Base-by-base conservation (phyloP, 2,797 vertebrate species). In the Nyctibius grandis region DNA sequence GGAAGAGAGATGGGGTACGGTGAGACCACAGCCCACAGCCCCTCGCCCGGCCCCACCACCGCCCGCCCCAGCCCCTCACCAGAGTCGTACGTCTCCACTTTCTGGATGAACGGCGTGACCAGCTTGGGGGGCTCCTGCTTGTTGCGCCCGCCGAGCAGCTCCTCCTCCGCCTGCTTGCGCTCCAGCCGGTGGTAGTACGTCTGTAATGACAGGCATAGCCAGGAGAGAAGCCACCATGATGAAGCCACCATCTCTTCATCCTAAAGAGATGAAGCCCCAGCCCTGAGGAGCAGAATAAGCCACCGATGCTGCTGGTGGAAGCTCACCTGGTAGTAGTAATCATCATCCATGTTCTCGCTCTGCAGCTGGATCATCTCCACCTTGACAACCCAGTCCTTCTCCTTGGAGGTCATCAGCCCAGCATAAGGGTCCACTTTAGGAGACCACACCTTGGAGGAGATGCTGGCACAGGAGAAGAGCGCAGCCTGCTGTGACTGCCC, bases 281-380 rank as follows among this genome's bases (percentile, higher is more conserved):
- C 51, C 33, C 29, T 9, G 4, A 34, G 26, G 56, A 33, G 25
- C 67, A 48, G 38, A 51, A 56, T 6, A 28, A 81, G 42, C 23
- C 1, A 2, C 64, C 7, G 11, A 53, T 65, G 50, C 34, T 50
- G 22, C 34, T 11, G 9, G 47, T 36, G 61, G 65, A 54, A 70
- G 28, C 77, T 97, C 94, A 99, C 98, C 98, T 99, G 98, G 92
- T 99, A 99, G 91, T 99, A 99, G 90, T 99, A 99, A 83, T 99
- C 99, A 86, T 99, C 99, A 91, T 98, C 98, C 1, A 98, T 98
- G 63, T 99, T 99, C 95, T 99, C 98, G 22, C 99, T 99, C 97
- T 99, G 99, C 89, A 99, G 98, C 97, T 99, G 99, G 63, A 99
- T 99, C 99, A 99, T 99, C 94, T 99, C 98, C 85, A 99, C 98